Conservation (phyloP, 2,113 vertebrate genomes). For the Pleuronectes platessa region DNA sequence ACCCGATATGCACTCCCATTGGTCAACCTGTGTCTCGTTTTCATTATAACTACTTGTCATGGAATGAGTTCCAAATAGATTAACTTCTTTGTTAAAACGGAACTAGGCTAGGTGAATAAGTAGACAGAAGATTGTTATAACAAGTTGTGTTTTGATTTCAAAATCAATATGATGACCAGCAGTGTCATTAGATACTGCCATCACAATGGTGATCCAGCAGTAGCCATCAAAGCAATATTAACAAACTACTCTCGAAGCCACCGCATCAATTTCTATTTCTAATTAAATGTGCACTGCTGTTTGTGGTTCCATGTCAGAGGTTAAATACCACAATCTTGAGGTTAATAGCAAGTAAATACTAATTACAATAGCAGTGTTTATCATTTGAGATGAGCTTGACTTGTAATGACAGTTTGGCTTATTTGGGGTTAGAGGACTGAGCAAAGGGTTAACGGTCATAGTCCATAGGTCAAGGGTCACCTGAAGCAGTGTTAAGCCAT, state of each 20-base stretch:
- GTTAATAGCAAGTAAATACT: conserved; percentile 39
- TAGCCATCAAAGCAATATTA: not conserved
- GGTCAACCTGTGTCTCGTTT: conserved; percentile 14
- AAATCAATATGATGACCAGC: not conserved
- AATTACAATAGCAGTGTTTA: conserved; percentile 28
- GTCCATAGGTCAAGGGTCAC: conserved; percentile 16
- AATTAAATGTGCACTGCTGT: conserved; percentile 21
- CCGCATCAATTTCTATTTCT: conserved; percentile 20
- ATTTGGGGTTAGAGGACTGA: not conserved
- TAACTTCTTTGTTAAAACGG: not conserved
- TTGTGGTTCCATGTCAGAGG: conserved; percentile 28
- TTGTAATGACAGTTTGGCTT: conserved; percentile 28
- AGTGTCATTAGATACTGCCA: not conserved
- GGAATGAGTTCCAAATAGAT: not conserved
- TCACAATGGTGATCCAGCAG: not conserved
- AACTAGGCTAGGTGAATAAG: not conserved
- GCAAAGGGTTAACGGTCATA: conserved; percentile 15
- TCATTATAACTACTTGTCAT: conserved; percentile 1
- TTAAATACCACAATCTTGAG: conserved; percentile 27
- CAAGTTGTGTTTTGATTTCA: not conserved
- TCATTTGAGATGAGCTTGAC: conserved; percentile 6
- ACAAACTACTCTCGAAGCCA: conserved; percentile 11
- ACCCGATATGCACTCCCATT: conserved; percentile 2
- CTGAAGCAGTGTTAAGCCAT: not conserved
- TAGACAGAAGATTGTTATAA: not conserved